phyloP scores from a whole-genome alignment of 2,797 vertebrate species.

The Aphelocoma californica region DNA sequence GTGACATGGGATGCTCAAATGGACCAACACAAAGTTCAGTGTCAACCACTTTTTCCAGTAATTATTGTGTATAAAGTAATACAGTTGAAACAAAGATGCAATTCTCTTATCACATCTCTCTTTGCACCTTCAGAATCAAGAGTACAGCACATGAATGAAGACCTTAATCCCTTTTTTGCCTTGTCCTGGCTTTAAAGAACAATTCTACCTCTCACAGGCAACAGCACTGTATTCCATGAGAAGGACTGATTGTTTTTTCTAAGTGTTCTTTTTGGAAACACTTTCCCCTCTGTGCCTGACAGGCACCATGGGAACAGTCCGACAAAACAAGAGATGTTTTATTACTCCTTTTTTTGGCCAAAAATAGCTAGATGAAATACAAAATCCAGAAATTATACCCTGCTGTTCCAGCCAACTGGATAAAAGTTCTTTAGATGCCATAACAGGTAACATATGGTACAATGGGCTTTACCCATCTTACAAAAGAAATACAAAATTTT shows the following conservation, averaged over 20 bases:
- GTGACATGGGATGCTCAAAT: neutral
- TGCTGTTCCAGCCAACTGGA: neutral
- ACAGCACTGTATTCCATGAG: neutral
- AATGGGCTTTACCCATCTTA: neutral
- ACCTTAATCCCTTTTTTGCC: neutral
- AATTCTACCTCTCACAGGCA: neutral
- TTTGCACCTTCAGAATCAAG: neutral
- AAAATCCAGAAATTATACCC: neutral
- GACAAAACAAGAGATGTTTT: conserved; percentile 15
- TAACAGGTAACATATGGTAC: neutral
- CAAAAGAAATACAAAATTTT: neutral
- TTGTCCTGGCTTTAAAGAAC: neutral
- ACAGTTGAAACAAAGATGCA: neutral
- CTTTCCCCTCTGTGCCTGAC: neutral
- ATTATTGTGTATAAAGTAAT: neutral
- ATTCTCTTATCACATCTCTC: neutral
- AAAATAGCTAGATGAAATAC: neutral
- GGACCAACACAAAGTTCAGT: neutral
- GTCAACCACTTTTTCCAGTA: neutral
- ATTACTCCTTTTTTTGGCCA: neutral
- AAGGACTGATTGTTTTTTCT: neutral
- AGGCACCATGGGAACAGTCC: neutral
- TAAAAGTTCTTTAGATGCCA: neutral
- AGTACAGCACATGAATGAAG: neutral
- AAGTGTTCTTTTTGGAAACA: neutral